Base-by-base conservation (phyloP, 2,797 vertebrate genomes). In the Phoxinus dragarum region DNA sequence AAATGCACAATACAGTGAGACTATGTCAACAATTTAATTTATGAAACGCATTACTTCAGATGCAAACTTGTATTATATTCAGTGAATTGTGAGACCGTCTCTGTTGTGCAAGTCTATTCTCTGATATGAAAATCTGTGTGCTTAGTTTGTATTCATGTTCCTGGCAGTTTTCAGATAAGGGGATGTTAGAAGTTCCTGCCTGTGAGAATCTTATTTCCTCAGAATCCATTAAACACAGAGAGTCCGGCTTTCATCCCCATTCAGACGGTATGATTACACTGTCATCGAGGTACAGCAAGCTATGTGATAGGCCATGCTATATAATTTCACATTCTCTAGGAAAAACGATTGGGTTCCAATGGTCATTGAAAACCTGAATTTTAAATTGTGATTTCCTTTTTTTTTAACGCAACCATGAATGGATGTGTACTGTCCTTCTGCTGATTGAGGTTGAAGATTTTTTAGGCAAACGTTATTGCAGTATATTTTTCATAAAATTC, bases 201-300 rank as follows among this genome's bases (percentile, higher is more conserved):
- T 52, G 73, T 72, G 84, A 90, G 72, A 90, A 64, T 71, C 87
- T 87, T 87, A 86, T 88, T 91, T 85, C 56, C 31, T 47, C 71
- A 21, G 59, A 87, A 86, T 40, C 77, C 69, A 86, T 92, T 87
- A 86, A 68, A 86, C 81, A 77, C 47, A 47, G 36, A 54, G n/a
- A 31, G 78, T 42, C 59, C 10, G 27, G 66, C 44, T 83, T 84
- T 84, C 74, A 76, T 64, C 42, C 49, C 52, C 21, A 66, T 82
- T 61, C 71, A 79, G 74, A 77, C 40, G 3, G 4, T 52, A 38
- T 84, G 82, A 81, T 88, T 82, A 68, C 59, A 64, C 23, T 84
- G 81, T 81, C 73, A 78, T 44, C 6, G 19, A 38, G 42, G 23
- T 27, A 38, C 9, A 67, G 42, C 27, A 44, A 79, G 74, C 56